These are phyloP conservation scores for Andrena bicolor DNA, from an alignment of 2,888 invertebrate genomes.

Conservation along the genomic window DNA sequence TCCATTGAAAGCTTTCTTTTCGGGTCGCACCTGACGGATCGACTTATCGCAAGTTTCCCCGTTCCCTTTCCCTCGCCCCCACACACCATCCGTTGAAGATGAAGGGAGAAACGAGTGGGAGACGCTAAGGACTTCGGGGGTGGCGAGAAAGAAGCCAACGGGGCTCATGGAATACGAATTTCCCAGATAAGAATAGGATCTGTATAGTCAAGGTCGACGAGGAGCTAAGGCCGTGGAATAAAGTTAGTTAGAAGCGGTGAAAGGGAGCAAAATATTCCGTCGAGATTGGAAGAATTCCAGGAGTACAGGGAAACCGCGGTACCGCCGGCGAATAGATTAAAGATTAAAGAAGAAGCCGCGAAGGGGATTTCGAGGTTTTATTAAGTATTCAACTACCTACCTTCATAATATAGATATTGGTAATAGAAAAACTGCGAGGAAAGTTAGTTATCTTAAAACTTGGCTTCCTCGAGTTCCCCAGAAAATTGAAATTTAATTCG, in stretches of 20 bases:
- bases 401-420: constrained; percentile 53
- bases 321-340: constrained; percentile 48
- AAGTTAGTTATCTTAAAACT: constrained; percentile 47
- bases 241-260: constrained; percentile 69
- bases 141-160: constrained; percentile 31
- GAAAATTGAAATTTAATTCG: constrained; percentile 48
- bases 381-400: constrained; percentile 51
- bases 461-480: not conserved
- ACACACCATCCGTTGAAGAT: constrained; percentile 14
- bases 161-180: constrained; percentile 74
- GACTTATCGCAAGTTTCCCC: constrained; percentile 76
- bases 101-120: constrained; percentile 34
- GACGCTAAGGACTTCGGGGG: constrained; percentile 55
- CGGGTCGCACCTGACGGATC: constrained; percentile 76
- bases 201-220: constrained; percentile 61
- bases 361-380: constrained; percentile 51
- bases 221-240: constrained; percentile 65
- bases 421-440: constrained; percentile 39
- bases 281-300: constrained; percentile 58
- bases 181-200: constrained; percentile 73
- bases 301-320: constrained; percentile 27
- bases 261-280: constrained; percentile 59
- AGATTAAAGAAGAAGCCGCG: constrained; percentile 52
- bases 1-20: constrained; percentile 79
- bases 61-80: constrained; percentile 12